These are phyloP conservation scores for Pocillopora verrucosa DNA, from an alignment of 64 coral and sea anemone species.

Conservation along the genomic window DNA sequence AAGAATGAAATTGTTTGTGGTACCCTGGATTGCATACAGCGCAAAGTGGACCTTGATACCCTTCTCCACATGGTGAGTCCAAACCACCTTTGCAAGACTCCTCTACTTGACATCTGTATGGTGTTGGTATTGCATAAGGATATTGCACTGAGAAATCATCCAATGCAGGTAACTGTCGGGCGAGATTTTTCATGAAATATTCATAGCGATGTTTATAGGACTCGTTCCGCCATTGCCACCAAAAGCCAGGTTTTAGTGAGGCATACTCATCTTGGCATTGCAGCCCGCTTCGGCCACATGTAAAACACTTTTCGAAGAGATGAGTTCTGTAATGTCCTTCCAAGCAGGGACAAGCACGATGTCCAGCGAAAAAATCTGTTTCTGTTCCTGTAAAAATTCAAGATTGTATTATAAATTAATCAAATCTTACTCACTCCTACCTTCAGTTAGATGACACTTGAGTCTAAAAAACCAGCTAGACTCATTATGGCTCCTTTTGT, in stretches of 20 bases:
- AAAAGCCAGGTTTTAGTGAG: not conserved
- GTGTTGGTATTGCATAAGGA: not conserved
- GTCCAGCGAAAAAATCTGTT: too few species aligned
- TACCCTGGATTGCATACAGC: not conserved
- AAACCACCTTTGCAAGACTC: not conserved
- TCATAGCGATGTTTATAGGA: not conserved
- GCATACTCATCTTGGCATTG: too few species aligned
- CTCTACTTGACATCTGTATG: not conserved
- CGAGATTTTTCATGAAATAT: not conserved
- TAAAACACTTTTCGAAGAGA: too few species aligned
- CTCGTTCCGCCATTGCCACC: slow-evolving; percentile 1
- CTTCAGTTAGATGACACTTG: too few species aligned
- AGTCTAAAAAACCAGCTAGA: too few species aligned
- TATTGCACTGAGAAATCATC: not conserved
- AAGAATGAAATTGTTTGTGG: not conserved
- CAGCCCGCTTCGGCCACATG: too few species aligned
- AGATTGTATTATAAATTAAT: too few species aligned
- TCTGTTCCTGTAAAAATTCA: too few species aligned
- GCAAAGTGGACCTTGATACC: not conserved
- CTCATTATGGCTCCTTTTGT: too few species aligned
- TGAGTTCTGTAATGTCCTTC: too few species aligned
- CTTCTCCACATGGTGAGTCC: not conserved
- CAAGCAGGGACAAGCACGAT: too few species aligned
- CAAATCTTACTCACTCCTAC: too few species aligned
- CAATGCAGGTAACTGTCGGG: not conserved